Base-by-base conservation (phyloP, 2,888 invertebrate genomes). In the Phortica magna region DNA sequence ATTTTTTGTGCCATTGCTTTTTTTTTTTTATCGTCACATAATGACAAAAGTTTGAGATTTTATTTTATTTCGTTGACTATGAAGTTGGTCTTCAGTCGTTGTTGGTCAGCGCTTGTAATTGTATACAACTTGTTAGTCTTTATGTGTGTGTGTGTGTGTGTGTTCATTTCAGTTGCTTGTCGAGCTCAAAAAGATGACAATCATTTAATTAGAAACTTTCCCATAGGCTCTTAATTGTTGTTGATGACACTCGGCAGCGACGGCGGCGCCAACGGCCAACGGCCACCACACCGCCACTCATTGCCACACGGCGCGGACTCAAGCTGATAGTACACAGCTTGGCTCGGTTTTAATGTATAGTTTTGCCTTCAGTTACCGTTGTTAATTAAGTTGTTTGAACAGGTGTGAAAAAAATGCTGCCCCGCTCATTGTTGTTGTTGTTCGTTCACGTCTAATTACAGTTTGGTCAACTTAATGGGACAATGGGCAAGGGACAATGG, bases 191-290 rank as follows among this genome's bases (percentile, higher is more conserved):
- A 86, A 89, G 89, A 89, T 90, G 91, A 89, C 90, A 90, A 90
- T 90, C 90, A 90, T 90, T 91, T 90, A 90, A 90, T 90, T 90
- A 90, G 90, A 90, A 90, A 90, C 89, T 90, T 91, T 90, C 90
- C 90, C 91, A 90, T 90, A 90, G 90, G 90, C 90, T 89, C 87
- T 82, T 83, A 84, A 82, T 84, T 82, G 82, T 82, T 79, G 81
- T 81, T 83, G 83, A 82, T 84, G 83, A 82, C 80, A 83, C 78
- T 79, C 78, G 79, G 81, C 78, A 76, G 80, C 9, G 48, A 61
- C 53, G n/a, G 73, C 19, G n/a, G 57, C 55, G 31, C 31, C 31
- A 31, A 31, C 31, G 31, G 31, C n/a, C n/a, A n/a, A n/a, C n/a
- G n/a, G n/a, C n/a, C n/a, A n/a, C n/a, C n/a, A n/a, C n/a, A n/a